phyloP scores from a whole-genome alignment of 2,888 invertebrate species.

The Prenolepis imparis region DNA sequence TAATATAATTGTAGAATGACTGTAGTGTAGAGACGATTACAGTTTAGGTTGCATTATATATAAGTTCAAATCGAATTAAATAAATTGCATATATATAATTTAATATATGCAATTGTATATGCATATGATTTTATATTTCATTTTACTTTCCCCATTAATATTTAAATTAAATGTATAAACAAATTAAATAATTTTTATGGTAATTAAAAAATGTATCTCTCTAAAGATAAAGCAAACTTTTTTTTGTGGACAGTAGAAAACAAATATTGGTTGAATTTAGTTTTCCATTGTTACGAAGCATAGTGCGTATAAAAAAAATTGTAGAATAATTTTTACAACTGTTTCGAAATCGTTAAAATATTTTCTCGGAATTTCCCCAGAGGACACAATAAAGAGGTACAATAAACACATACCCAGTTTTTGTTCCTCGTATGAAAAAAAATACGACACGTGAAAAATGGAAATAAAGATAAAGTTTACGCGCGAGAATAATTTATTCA shows the following conservation, averaged over 20 bases:
- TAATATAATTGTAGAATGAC: too few species aligned
- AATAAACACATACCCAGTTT: constrained; percentile 4
- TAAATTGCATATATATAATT: not conserved
- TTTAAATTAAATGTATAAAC: too few species aligned
- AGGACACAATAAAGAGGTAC: not conserved
- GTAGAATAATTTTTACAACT: not conserved
- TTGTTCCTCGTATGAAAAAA: constrained; percentile 4
- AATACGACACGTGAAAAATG: constrained; percentile 35
- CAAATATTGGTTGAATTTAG: not conserved
- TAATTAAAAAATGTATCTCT: too few species aligned
- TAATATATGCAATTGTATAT: not conserved
- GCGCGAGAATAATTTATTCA: constrained; percentile 62
- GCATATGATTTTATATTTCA: not conserved
- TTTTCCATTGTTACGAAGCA: not conserved
- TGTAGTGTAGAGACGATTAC: too few species aligned
- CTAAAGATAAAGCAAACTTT: not conserved
- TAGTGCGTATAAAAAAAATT: not conserved
- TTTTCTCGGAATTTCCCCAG: constrained; percentile 16
- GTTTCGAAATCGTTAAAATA: constrained; percentile 1
- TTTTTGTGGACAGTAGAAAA: not conserved
- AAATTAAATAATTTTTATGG: too few species aligned
- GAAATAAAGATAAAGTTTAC: constrained; percentile 12
- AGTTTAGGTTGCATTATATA: not conserved
- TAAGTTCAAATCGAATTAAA: not conserved
- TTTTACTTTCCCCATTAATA: too few species aligned